Percentiles rank a stretch among this genome's conserved stretches.
phyloP scores from a whole-genome alignment of 1,140 invertebrate species.

The Solen grandis region DNA sequence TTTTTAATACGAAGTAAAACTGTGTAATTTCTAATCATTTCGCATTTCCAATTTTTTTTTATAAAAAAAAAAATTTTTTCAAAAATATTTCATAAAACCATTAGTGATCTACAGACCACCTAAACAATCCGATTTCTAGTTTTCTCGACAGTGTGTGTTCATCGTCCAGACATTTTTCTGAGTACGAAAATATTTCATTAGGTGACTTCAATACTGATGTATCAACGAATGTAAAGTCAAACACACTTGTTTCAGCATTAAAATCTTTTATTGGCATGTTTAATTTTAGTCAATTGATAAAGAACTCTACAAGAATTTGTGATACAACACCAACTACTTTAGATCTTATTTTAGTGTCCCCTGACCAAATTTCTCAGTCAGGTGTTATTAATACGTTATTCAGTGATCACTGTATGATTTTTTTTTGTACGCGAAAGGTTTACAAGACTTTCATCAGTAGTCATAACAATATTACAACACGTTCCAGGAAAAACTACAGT shows the following conservation, averaged over 20 bases:
- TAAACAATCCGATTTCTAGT: not conserved
- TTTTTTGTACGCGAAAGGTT: not conserved
- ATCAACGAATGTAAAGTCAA: not conserved
- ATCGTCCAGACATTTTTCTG: not conserved
- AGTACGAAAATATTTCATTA: not conserved
- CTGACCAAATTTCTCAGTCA: slow-evolving; percentile 5
- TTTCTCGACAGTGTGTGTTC: not conserved
- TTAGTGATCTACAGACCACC: slow-evolving; percentile 27
- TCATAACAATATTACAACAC: not conserved
- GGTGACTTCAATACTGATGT: slow-evolving; percentile 2
- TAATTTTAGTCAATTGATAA: slow-evolving; percentile 30
- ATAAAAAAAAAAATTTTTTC: too few species aligned
- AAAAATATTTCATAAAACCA: too few species aligned
- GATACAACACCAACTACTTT: slow-evolving; percentile 7
- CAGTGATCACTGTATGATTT: not conserved
- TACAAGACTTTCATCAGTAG: not conserved
- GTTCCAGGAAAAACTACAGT: not conserved
- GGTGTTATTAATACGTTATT: too few species aligned
- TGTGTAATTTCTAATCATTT: too few species aligned
- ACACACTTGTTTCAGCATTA: slow-evolving; percentile 2
- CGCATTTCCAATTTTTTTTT: too few species aligned
- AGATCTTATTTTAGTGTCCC: slow-evolving; percentile 24
- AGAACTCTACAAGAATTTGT: slow-evolving; percentile 14
- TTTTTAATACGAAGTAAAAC: too few species aligned
- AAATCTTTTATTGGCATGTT: slow-evolving; percentile 1